These are phyloP conservation scores for Diabrotica undecimpunctata DNA, from an alignment of 1,140 invertebrate genomes.

Conservation along the genomic window DNA sequence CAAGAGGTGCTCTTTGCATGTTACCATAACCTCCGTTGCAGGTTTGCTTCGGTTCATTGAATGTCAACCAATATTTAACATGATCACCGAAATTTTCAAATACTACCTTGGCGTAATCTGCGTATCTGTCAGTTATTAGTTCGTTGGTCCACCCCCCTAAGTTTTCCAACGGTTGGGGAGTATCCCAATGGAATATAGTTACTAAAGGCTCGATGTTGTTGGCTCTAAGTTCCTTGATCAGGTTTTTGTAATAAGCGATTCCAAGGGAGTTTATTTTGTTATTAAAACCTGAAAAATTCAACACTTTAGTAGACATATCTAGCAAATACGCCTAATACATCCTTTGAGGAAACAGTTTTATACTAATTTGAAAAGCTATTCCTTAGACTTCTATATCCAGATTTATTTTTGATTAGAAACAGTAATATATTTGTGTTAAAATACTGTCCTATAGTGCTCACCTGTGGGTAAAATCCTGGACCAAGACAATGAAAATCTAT, in stretches of 20 bases:
- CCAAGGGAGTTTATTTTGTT: constrained; percentile 57
- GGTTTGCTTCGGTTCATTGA: constrained; percentile 51
- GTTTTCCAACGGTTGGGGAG: constrained; percentile 45
- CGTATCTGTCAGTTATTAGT: constrained; percentile 41
- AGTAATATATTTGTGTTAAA: too few relatives aligned
- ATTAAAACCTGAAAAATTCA: constrained; percentile 25
- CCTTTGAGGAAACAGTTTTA: too few relatives aligned
- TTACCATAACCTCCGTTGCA: constrained; percentile 31
- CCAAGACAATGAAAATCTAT: too few relatives aligned
- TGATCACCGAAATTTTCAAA: constrained; percentile 35
- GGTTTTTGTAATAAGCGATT: constrained; percentile 59
- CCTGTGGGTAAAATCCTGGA: too few relatives aligned
- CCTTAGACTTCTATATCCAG: too few relatives aligned
- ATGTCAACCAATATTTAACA: constrained; percentile 52
- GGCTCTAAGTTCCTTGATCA: constrained; percentile 53
- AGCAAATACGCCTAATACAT: too few relatives aligned
- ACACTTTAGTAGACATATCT: too few relatives aligned
- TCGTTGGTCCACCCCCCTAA: constrained; percentile 54
- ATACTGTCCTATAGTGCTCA: too few relatives aligned
- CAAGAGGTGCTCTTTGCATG: constrained; percentile 25
- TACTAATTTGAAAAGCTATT: too few relatives aligned
- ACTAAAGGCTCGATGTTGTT: constrained; percentile 53
- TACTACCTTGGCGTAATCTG: constrained; percentile 41
- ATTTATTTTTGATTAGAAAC: too few relatives aligned
- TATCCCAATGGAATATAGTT: constrained; percentile 49